Evolutionary conservation across 2,797 vertebrate species (phyloP).

Genomic region (Enteromius anoplus): DNA sequence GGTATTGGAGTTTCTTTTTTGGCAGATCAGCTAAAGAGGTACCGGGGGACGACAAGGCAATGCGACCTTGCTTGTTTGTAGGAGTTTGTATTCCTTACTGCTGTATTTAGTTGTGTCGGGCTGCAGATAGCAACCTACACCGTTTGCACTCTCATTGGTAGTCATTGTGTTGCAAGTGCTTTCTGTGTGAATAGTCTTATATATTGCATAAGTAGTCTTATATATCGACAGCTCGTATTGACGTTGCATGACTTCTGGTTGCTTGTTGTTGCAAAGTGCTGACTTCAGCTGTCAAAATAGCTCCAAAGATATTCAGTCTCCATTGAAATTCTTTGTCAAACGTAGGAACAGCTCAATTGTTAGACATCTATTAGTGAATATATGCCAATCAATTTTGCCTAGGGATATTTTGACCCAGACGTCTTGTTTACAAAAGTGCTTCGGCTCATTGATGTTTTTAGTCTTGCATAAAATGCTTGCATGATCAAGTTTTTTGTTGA

Average conservation of each 20-base stretch:
- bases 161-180: no score
- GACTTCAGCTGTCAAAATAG: background rate
- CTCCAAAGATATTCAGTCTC: background rate
- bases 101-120: background rate
- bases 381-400: background rate
- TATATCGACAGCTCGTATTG: background rate
- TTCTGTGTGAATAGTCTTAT: background rate
- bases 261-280: conserved; percentile 12
- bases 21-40: background rate
- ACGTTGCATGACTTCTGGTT: background rate
- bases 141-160: background rate
- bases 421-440: background rate
- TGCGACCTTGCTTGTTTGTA: background rate
- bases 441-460: background rate
- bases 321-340: conserved; percentile 2
- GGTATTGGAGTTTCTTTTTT: background rate
- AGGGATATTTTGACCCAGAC: background rate
- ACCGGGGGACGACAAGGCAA: background rate
- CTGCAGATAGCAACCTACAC: background rate
- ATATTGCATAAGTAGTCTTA: background rate
- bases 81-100: background rate
- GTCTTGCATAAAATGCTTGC: background rate
- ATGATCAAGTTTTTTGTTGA: background rate
- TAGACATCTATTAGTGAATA: background rate
- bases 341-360: background rate